phyloP scores from a whole-genome alignment of 2,888 invertebrate genomes.

The Pseudococcus jackbeardsleyi region DNA sequence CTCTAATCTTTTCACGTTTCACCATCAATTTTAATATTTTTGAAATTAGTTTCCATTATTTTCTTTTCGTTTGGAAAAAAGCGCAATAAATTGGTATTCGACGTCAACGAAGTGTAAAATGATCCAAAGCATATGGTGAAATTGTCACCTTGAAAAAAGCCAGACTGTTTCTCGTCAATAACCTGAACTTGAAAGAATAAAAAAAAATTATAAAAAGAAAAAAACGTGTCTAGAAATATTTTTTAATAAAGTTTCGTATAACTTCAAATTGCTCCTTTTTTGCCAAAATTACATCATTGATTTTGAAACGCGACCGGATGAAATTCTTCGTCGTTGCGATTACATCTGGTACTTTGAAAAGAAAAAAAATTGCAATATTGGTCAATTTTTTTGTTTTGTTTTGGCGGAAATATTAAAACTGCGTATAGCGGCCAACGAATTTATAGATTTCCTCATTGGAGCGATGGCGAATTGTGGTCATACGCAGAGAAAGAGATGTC shows the following conservation, averaged over 20 bases:
- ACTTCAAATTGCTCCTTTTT: neutral
- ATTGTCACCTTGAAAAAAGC: neutral
- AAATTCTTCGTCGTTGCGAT: neutral
- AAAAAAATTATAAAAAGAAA: neutral
- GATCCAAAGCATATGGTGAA: neutral
- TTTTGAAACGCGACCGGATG: neutral
- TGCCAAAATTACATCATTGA: neutral
- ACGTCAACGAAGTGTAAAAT: neutral
- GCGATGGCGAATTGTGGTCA: neutral
- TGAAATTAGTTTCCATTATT: neutral
- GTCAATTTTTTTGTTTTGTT: conserved; percentile 4
- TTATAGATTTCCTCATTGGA: conserved; percentile 23
- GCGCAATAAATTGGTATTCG: neutral
- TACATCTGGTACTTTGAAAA: no score
- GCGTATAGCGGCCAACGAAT: neutral
- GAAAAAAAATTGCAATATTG: neutral
- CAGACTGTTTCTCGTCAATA: neutral
- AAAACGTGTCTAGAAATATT: neutral
- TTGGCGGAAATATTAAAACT: neutral
- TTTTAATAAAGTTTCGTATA: neutral
- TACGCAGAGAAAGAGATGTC: neutral
- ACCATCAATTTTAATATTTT: neutral
- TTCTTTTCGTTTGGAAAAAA: neutral
- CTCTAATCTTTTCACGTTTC: no score
- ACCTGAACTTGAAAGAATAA: neutral